Conservation (phyloP, 2,888 invertebrate species). For the Zaprionus lineosus region DNA sequence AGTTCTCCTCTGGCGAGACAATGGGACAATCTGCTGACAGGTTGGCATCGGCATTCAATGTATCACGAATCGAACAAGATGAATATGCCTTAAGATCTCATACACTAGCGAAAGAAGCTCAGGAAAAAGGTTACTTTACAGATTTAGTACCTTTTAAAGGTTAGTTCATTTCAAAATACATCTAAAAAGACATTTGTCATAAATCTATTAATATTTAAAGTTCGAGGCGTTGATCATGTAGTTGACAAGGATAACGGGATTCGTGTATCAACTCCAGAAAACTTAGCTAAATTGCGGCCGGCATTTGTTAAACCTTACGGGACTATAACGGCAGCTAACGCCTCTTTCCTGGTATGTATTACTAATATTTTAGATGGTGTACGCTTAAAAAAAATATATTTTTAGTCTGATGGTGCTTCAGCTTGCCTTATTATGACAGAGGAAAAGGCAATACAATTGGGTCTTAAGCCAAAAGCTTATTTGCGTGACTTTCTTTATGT, state of each 20-base stretch:
- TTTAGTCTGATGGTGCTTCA: constrained; percentile 96
- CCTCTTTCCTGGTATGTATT: constrained; percentile 91
- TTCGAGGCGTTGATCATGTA: constrained; percentile 89
- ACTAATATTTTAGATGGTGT: no score
- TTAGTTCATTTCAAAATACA: constrained; percentile 68
- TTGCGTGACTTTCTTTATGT: constrained; percentile 95
- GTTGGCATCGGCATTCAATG: constrained; percentile 95
- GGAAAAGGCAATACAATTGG: constrained; percentile 95
- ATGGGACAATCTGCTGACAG: constrained; percentile 99
- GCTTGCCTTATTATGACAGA: constrained; percentile 98
- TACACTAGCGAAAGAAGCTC: constrained; percentile 92
- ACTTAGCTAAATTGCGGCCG: constrained; percentile 94
- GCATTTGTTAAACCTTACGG: constrained; percentile 99
- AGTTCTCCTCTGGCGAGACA: constrained; percentile 98
- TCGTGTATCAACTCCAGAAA: constrained; percentile 94
- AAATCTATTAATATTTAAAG: constrained; percentile 79
- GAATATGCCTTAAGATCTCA: constrained; percentile 97
- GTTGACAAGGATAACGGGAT: constrained; percentile 97
- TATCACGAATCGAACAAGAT: constrained; percentile 95
- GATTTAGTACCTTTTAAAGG: constrained; percentile 94
- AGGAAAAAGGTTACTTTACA: constrained; percentile 92
- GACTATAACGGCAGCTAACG: constrained; percentile 98
- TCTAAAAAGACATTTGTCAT: no score
- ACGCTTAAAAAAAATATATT: constrained; percentile 15
- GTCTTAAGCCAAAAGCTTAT: constrained; percentile 98